Conservation (phyloP, 2,888 invertebrate genomes). For the Agriopis marginaria region DNA sequence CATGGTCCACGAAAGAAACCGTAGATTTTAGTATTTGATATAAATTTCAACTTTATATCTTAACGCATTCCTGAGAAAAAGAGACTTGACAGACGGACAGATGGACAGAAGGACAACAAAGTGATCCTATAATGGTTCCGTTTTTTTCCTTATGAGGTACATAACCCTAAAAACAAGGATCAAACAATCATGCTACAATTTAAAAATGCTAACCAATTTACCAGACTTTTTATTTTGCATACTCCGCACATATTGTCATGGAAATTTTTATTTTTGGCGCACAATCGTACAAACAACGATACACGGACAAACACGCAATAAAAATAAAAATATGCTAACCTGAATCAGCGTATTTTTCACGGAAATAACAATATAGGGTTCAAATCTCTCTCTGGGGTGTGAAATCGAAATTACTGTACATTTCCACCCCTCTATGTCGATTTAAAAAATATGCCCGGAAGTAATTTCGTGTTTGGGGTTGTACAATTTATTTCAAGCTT, state of each 20-base stretch:
- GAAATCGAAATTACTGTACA: constrained; percentile 58
- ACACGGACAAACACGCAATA: constrained; percentile 26
- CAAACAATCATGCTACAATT: not conserved
- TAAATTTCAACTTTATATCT: too few species aligned
- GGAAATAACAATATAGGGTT: constrained; percentile 40
- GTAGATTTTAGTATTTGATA: too few species aligned
- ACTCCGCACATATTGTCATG: constrained; percentile 1
- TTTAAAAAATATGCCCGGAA: constrained; percentile 54
- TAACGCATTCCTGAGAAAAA: too few species aligned
- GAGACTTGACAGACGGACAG: too few species aligned
- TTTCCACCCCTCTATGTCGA: constrained; percentile 53
- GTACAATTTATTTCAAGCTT: constrained; percentile 36
- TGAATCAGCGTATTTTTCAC: constrained; percentile 43
- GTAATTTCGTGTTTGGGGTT: constrained; percentile 48
- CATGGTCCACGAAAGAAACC: too few species aligned
- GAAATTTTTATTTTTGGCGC: constrained; percentile 13
- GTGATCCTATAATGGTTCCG: too few species aligned
- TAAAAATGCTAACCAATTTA: constrained; percentile 3
- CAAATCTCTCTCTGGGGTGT: constrained; percentile 60
- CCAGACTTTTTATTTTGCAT: not conserved
- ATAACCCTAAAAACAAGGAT: not conserved
- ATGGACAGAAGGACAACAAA: too few species aligned
- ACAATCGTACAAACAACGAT: constrained; percentile 12
- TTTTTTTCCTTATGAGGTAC: too few species aligned
- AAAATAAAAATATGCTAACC: constrained; percentile 43